Conservation (phyloP, 2,113 vertebrate genomes). For the Cyprinus carpio region DNA sequence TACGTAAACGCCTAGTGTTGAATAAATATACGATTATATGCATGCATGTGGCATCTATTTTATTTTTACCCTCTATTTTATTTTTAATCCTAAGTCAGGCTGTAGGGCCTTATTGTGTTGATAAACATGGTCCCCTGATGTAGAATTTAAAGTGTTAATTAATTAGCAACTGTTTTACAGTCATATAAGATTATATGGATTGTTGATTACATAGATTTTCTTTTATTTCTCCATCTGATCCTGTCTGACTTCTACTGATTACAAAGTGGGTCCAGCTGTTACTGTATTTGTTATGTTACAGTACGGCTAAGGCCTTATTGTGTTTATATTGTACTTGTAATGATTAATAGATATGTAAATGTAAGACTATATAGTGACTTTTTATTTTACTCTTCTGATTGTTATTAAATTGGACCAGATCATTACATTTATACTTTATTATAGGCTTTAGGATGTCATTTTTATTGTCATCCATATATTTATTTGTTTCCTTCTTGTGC, state of each 20-base stretch:
- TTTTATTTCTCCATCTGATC: neutral
- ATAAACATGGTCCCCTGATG: neutral
- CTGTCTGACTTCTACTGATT: neutral
- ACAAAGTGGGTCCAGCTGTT: neutral
- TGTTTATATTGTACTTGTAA: neutral
- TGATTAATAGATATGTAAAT: neutral
- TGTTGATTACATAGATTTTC: neutral
- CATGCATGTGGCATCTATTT: neutral
- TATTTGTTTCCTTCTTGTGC: neutral
- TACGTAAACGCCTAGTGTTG: neutral
- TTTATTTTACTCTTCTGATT: neutral
- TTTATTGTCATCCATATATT: neutral
- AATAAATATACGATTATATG: neutral
- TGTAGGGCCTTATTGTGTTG: slow-evolving; percentile 17
- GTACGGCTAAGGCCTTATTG: neutral
- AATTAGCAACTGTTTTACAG: neutral
- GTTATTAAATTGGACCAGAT: neutral
- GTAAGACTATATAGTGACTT: neutral
- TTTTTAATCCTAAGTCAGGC: neutral
- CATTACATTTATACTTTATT: neutral
- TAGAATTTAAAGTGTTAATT: neutral
- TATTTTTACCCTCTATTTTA: neutral
- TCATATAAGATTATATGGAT: neutral
- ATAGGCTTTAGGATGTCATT: neutral
- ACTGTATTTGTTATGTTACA: neutral